Evolutionary conservation across 2,113 vertebrate genomes (phyloP).

Genomic region (Takifugu flavidus): DNA sequence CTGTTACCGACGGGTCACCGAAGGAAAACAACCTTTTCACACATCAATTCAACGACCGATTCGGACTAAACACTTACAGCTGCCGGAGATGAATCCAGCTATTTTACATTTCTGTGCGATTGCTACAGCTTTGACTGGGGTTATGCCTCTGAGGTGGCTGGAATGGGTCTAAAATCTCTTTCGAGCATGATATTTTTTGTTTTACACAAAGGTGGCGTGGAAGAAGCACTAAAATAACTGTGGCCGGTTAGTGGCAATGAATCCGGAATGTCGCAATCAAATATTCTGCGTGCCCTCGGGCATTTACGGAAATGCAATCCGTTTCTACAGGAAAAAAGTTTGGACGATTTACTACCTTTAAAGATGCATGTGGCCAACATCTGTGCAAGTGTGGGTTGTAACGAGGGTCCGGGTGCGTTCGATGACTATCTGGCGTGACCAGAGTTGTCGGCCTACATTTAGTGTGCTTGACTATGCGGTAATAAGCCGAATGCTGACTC

Average conservation of each 20-base stretch:
- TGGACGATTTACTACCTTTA: too few species aligned
- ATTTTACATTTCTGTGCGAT: not conserved
- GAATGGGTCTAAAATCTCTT: too few species aligned
- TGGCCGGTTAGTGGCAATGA: too few species aligned
- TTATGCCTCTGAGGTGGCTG: too few species aligned
- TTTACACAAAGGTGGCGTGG: too few species aligned
- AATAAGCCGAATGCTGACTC: slow-evolving; percentile 32
- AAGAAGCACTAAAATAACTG: too few species aligned
- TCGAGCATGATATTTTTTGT: too few species aligned
- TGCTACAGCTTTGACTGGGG: too few species aligned
- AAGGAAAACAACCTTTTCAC: not conserved
- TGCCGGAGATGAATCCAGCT: not conserved
- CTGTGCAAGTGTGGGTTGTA: not conserved
- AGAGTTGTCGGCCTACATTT: slow-evolving; percentile 2
- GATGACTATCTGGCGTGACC: slow-evolving; percentile 35
- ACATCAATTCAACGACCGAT: not conserved
- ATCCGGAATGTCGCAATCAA: too few species aligned
- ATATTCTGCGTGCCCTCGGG: too few species aligned
- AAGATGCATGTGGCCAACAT: not conserved
- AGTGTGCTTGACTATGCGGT: not conserved
- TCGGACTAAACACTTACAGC: not conserved
- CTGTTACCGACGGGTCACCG: not conserved
- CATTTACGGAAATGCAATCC: too few species aligned
- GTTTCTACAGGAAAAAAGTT: too few species aligned
- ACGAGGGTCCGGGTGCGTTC: not conserved